These are phyloP conservation scores for Limnephilus marmoratus DNA, from an alignment of 2,888 invertebrate species.

Conservation along the genomic window DNA sequence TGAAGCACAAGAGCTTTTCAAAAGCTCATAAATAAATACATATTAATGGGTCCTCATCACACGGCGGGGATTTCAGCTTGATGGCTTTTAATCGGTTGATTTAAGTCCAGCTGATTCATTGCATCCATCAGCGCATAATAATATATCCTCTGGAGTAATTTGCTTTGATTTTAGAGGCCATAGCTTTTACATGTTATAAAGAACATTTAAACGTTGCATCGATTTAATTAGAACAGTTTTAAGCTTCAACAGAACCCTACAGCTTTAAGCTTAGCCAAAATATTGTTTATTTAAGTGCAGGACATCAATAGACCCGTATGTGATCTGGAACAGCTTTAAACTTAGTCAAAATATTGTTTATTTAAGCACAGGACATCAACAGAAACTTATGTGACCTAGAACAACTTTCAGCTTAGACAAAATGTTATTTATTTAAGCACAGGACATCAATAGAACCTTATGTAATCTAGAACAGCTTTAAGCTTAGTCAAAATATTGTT, in stretches of 20 bases:
- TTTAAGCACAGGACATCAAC: not conserved
- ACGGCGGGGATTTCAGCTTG: not conserved
- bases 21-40: slow-evolving; percentile 45
- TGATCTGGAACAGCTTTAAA: no score
- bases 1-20: slow-evolving; percentile 16
- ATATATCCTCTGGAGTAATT: not conserved
- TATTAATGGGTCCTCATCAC: slow-evolving; percentile 33
- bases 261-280: not conserved
- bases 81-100: not conserved
- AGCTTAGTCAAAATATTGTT: no score
- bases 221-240: not conserved
- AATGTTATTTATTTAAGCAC: no score
- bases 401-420: no score
- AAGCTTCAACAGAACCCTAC: no score
- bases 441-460: no score
- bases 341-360: not conserved
- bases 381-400: no score
- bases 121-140: slow-evolving; percentile 5
- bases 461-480: no score
- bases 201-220: not conserved
- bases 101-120: slow-evolving; percentile 14
- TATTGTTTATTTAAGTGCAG: not conserved
- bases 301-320: not conserved
- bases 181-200: not conserved
- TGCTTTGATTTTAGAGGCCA: not conserved